Evolutionary conservation across 1,140 invertebrate genomes (phyloP).

Genomic region (Aphis craccivora): DNA sequence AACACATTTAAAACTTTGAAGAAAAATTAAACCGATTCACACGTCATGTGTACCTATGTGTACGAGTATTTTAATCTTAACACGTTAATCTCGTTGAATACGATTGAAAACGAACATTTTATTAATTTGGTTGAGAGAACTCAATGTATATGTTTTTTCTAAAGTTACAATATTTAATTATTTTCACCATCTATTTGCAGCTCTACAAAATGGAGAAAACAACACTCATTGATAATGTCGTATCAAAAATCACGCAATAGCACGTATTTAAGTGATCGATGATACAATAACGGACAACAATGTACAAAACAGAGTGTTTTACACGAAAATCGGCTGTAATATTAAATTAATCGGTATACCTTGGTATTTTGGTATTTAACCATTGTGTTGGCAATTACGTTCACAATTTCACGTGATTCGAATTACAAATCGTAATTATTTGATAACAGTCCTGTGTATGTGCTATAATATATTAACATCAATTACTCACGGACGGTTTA

Average conservation of each 20-base stretch:
- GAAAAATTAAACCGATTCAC: background rate
- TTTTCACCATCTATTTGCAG: no score
- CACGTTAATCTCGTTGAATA: no score
- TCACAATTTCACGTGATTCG: background rate
- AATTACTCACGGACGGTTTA: background rate
- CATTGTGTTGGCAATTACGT: background rate
- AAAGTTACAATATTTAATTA: no score
- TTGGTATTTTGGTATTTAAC: background rate
- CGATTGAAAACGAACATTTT: no score
- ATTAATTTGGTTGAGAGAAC: no score
- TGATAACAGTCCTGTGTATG: background rate
- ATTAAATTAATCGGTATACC: background rate
- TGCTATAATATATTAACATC: background rate
- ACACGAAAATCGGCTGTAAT: background rate
- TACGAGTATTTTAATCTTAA: no score
- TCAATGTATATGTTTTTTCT: no score
- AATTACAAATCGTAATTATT: background rate
- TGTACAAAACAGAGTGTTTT: background rate
- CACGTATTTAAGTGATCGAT: background rate
- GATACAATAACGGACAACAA: background rate
- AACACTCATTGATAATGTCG: no score
- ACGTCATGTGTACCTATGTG: no score
- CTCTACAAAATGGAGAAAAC: no score
- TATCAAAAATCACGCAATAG: no score
- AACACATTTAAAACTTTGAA: conserved; percentile 1